phyloP scores from a whole-genome alignment of 2,797 vertebrate genomes.

The Loriculus beryllinus region DNA sequence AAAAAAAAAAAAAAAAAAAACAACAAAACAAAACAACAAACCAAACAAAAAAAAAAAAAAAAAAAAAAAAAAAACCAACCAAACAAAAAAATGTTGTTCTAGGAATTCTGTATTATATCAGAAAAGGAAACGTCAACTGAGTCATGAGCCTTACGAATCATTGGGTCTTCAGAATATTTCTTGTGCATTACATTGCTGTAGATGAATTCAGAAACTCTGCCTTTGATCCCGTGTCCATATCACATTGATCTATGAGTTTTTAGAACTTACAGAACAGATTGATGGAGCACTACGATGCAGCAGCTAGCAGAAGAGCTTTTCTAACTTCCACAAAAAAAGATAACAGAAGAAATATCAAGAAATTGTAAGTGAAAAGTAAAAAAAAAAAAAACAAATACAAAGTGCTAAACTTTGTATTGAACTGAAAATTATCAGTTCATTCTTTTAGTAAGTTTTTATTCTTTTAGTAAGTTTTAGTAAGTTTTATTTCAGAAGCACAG shows the following conservation, averaged over 20 bases:
- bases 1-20: not conserved
- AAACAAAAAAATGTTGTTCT: not conserved
- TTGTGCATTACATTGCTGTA: slow-evolving; percentile 20
- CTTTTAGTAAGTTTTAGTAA: not conserved
- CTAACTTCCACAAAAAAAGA: not conserved
- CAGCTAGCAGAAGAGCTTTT: not conserved
- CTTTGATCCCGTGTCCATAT: slow-evolving; percentile 13
- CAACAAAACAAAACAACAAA: not conserved
- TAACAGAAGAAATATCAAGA: not conserved
- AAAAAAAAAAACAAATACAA: not conserved
- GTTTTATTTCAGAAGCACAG: not conserved
- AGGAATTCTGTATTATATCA: not conserved
- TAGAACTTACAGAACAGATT: slow-evolving; percentile 28
- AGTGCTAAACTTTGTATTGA: too few relatives aligned
- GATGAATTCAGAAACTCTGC: slow-evolving; percentile 31
- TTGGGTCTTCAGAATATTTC: not conserved
- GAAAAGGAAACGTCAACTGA: slow-evolving; percentile 29
- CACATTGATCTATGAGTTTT: slow-evolving; percentile 47
- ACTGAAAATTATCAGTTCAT: not conserved
- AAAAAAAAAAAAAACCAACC: not conserved
- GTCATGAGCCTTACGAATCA: slow-evolving; percentile 27
- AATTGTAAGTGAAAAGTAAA: not conserved
- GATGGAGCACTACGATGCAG: not conserved
- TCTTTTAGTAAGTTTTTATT: not conserved
- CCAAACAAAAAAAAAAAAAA: not conserved